These are phyloP conservation scores for Lasioglossum baleicum DNA, from an alignment of 1,140 invertebrate species.

Conservation along the genomic window DNA sequence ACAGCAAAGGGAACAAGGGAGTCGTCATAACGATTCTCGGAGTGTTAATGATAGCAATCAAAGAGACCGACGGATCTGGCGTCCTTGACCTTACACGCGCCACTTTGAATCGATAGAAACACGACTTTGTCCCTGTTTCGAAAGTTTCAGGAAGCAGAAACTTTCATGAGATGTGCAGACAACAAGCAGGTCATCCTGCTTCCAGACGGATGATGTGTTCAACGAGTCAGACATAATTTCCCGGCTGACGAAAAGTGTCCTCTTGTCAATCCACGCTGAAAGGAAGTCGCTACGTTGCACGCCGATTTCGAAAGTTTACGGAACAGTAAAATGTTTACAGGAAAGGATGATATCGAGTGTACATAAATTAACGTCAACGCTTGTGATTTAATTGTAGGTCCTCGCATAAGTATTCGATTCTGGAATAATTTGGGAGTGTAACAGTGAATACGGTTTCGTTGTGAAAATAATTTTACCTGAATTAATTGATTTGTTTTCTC, in stretches of 20 bases:
- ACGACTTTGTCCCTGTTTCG: neutral
- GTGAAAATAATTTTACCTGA: no score
- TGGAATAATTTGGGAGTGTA: no score
- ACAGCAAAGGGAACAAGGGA: neutral
- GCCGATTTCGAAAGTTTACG: no score
- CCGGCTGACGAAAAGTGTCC: constrained; percentile 21
- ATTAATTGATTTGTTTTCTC: no score
- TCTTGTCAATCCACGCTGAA: constrained; percentile 18
- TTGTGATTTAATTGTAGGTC: no score
- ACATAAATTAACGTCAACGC: no score
- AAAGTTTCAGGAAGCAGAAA: neutral
- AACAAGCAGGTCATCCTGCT: neutral
- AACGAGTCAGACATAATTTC: constrained; percentile 23
- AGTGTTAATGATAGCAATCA: neutral
- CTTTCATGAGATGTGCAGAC: neutral
- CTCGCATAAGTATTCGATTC: no score
- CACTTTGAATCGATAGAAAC: neutral
- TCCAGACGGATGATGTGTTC: neutral
- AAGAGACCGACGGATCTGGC: neutral
- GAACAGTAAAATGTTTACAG: no score
- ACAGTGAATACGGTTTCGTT: no score
- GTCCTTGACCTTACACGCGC: neutral
- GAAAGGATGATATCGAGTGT: no score
- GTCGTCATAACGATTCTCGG: neutral
- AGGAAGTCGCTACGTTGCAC: neutral